A percentile compares a stretch with the other conserved stretches of the same genome.
phyloP scores from a whole-genome alignment of 1,140 invertebrate species.

The Lerema accius region DNA sequence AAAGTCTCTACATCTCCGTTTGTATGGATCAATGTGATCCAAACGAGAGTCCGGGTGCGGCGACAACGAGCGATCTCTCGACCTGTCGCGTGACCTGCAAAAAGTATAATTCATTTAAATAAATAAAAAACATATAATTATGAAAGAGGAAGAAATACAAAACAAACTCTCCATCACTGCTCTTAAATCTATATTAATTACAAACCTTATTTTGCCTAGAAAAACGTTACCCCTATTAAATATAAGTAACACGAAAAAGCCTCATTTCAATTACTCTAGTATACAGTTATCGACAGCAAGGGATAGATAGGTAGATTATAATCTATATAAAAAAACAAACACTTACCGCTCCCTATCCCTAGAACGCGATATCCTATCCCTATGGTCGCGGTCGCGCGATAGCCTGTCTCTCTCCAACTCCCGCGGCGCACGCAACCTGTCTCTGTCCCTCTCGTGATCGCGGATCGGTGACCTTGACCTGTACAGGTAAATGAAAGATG shows the following conservation, averaged over 20 bases:
- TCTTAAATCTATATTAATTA: no score
- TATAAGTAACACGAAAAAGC: no score
- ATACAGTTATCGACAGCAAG: no score
- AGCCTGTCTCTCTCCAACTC: constrained; percentile 69
- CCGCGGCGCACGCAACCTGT: constrained; percentile 51
- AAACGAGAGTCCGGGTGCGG: constrained; percentile 74
- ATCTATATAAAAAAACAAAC: constrained; percentile 1
- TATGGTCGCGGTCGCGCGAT: constrained; percentile 68
- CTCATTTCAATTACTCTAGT: no score
- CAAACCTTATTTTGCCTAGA: no score
- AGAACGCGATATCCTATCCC: constrained; percentile 58
- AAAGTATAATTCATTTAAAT: no score
- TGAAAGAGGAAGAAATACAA: no score
- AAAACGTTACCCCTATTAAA: no score
- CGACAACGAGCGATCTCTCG: constrained; percentile 56
- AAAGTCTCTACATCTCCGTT: constrained; percentile 88
- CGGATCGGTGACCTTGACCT: constrained; percentile 67
- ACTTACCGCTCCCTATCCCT: constrained; percentile 65
- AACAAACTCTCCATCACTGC: no score
- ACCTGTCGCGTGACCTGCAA: constrained; percentile 65
- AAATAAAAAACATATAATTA: no score
- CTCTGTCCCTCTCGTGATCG: constrained; percentile 51
- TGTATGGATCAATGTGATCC: constrained; percentile 78
- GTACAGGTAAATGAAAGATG: constrained; percentile 5
- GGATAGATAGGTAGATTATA: no score